Conservation (phyloP, 2,797 vertebrate species). For the Syngnathus rostellatus region DNA sequence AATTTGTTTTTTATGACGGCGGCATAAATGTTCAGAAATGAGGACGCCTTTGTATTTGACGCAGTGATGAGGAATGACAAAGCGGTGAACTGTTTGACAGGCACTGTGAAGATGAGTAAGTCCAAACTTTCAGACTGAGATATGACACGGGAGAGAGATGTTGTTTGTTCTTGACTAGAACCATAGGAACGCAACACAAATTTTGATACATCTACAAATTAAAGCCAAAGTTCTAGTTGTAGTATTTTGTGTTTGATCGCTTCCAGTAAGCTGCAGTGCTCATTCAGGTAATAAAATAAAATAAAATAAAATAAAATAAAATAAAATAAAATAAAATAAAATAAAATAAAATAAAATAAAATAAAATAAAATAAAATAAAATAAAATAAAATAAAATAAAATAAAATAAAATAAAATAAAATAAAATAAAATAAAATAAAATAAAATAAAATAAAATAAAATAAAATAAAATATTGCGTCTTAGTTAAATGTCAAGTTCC, state of each 20-base stretch:
- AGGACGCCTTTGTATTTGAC: slow-evolving; percentile 42
- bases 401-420: too few relatives aligned
- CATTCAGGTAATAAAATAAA: too few relatives aligned
- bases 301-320: too few relatives aligned
- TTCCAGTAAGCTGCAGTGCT: not conserved
- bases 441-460: too few relatives aligned
- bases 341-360: too few relatives aligned
- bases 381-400: too few relatives aligned
- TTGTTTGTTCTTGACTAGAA: slow-evolving; percentile 40
- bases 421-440: too few relatives aligned
- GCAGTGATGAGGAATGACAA: slow-evolving; percentile 50
- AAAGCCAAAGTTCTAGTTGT: not conserved
- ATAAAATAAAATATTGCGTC: too few relatives aligned
- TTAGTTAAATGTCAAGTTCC: too few relatives aligned
- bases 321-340: too few relatives aligned
- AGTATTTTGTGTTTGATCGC: not conserved
- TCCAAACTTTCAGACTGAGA: slow-evolving; percentile 59
- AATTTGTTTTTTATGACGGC: slow-evolving; percentile 19
- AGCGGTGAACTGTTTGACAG: slow-evolving; percentile 58
- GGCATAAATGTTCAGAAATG: slow-evolving; percentile 37
- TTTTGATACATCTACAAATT: not conserved
- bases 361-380: too few relatives aligned
- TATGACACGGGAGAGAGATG: slow-evolving; percentile 29
- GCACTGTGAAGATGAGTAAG: slow-evolving; percentile 61
- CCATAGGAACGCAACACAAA: not conserved